Conservation (phyloP, 2,113 vertebrate genomes). For the Epinephelus fuscoguttatus region DNA sequence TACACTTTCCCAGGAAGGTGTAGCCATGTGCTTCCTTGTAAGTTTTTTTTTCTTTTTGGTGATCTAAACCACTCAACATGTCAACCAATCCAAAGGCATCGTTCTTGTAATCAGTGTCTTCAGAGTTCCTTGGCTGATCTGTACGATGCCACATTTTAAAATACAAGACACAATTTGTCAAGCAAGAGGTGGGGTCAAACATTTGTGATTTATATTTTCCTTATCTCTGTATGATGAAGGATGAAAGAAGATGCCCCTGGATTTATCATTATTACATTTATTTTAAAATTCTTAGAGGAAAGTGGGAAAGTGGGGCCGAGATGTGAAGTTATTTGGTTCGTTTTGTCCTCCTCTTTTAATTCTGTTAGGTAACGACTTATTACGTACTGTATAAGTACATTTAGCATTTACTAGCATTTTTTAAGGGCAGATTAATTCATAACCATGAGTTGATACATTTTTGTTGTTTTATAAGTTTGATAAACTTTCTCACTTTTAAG, state of each 20-base stretch:
- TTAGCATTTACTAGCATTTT: no score
- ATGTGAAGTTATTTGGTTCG: not conserved
- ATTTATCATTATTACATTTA: not conserved
- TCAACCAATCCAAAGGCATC: conserved; percentile 1
- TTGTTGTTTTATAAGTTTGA: not conserved
- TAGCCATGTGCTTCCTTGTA: not conserved
- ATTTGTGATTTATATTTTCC: not conserved
- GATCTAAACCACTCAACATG: not conserved
- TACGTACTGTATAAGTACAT: no score
- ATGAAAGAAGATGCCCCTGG: not conserved
- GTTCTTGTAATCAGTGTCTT: not conserved
- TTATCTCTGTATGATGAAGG: not conserved
- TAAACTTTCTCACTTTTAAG: not conserved
- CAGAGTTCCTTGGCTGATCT: not conserved
- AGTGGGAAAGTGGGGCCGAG: not conserved
- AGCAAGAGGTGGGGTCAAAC: not conserved
- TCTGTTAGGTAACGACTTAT: conserved; percentile 15
- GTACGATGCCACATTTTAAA: not conserved
- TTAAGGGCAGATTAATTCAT: not conserved
- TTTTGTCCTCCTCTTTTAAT: not conserved
- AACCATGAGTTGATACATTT: not conserved
- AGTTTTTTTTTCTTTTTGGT: not conserved
- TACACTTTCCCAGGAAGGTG: not conserved
- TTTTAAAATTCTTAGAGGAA: not conserved
- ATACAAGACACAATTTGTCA: not conserved